These are phyloP conservation scores for Cathartes aura DNA, from an alignment of 2,113 vertebrate genomes.

Conservation along the genomic window DNA sequence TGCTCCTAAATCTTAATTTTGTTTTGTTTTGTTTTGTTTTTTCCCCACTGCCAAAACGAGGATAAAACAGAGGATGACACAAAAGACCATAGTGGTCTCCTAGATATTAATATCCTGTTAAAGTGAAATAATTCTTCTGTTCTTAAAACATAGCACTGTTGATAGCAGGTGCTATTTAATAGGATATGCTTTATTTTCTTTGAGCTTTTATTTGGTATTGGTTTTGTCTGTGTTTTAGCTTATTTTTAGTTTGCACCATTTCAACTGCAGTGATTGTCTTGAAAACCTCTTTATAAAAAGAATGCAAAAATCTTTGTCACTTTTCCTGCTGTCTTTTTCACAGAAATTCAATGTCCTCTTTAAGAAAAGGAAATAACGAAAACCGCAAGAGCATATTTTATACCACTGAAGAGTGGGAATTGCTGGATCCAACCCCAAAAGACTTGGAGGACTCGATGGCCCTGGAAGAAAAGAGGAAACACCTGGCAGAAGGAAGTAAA, in stretches of 20 bases:
- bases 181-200: not conserved
- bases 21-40: not conserved
- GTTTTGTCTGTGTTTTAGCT: not conserved
- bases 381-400: conserved; percentile 90
- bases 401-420: conserved; percentile 94
- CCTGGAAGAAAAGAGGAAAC: conserved; percentile 76
- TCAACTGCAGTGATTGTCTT: not conserved
- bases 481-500: conserved; percentile 77
- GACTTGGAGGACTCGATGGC: conserved; percentile 82
- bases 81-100: not conserved
- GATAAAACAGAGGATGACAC: not conserved
- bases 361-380: conserved; percentile 84
- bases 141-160: not conserved
- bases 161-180: not conserved
- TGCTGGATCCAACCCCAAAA: conserved; percentile 87
- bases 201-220: not conserved
- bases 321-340: not conserved
- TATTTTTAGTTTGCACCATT: not conserved
- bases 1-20: not conserved
- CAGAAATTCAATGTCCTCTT: conserved; percentile 93
- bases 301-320: not conserved
- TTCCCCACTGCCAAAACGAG: not conserved
- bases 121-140: not conserved
- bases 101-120: not conserved
- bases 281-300: not conserved